Percentiles rank a stretch among this genome's conserved stretches.
Conservation (phyloP, 2,113 vertebrate genomes). For the Myotis yumanensis region DNA sequence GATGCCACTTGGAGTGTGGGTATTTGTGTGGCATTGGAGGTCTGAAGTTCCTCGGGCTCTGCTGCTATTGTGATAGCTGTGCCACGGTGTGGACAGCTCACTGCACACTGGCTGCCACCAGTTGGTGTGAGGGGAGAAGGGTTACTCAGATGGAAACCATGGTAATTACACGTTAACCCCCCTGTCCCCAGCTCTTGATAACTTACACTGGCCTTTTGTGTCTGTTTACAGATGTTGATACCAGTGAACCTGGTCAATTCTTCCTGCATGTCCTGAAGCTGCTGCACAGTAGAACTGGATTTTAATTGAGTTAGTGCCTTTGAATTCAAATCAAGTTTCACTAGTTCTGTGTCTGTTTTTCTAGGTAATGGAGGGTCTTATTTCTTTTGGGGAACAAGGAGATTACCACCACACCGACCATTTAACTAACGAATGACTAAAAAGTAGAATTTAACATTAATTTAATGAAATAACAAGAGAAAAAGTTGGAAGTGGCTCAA, state of each 20-base stretch:
- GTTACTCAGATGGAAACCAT: slow-evolving; percentile 73
- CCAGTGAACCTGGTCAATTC: slow-evolving; percentile 44
- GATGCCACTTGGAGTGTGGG: slow-evolving; percentile 5
- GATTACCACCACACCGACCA: neutral
- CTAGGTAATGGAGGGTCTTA: neutral
- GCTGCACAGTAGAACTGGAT: neutral
- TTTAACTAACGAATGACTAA: slow-evolving; percentile 31
- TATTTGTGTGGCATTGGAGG: slow-evolving; percentile 39
- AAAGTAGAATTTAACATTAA: neutral
- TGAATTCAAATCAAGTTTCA: slow-evolving; percentile 43
- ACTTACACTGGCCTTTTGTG: slow-evolving; percentile 73
- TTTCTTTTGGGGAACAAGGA: neutral
- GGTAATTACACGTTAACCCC: slow-evolving; percentile 76
- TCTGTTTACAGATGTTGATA: slow-evolving; percentile 69
- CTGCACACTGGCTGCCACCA: slow-evolving; percentile 68
- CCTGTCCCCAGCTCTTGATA: slow-evolving; percentile 70
- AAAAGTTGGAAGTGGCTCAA: neutral
- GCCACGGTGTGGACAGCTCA: slow-evolving; percentile 68
- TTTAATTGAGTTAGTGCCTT: slow-evolving; percentile 18
- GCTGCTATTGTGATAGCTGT: slow-evolving; percentile 70
- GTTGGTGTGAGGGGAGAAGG: slow-evolving; percentile 76
- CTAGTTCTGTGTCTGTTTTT: slow-evolving; percentile 10
- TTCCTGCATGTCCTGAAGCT: slow-evolving; percentile 31
- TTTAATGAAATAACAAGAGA: slow-evolving; percentile 9
- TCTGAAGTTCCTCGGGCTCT: slow-evolving; percentile 55